Evolutionary conservation across 2,888 invertebrate genomes (phyloP).

Genomic region (Harmothoe impar): DNA sequence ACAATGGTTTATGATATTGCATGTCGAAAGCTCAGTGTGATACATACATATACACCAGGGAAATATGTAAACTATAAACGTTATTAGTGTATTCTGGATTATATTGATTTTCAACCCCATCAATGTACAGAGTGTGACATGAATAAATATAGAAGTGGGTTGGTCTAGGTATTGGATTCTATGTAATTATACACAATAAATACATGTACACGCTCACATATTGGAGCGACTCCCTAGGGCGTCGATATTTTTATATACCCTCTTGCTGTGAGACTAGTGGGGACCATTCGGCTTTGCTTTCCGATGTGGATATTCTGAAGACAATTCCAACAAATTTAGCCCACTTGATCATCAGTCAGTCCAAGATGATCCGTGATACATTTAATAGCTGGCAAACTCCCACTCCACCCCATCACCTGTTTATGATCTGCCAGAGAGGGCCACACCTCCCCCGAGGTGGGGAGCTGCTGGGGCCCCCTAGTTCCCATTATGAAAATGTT

Average conservation of each 20-base stretch:
- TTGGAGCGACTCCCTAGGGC: no score
- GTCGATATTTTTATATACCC: no score
- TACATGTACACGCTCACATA: no score
- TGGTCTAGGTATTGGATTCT: no score
- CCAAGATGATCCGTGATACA: not conserved
- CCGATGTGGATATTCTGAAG: no score
- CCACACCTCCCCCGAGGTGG: not conserved
- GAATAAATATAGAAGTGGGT: no score
- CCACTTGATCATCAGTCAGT: not conserved
- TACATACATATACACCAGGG: not conserved
- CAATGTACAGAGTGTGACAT: not conserved
- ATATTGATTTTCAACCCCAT: conserved; percentile 31
- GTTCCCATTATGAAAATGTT: conserved; percentile 40
- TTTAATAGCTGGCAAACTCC: not conserved
- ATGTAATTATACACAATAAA: no score
- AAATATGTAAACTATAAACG: not conserved
- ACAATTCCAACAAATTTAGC: no score
- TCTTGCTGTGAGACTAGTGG: no score
- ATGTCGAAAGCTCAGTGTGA: not conserved
- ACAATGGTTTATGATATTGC: not conserved
- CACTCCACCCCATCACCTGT: not conserved
- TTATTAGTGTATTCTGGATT: not conserved
- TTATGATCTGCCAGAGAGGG: not conserved
- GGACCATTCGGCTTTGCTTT: no score
- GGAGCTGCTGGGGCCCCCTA: not conserved